Evolutionary conservation across 2,113 vertebrate genomes (phyloP).

Genomic region (Oxygymnocypris stewartii): DNA sequence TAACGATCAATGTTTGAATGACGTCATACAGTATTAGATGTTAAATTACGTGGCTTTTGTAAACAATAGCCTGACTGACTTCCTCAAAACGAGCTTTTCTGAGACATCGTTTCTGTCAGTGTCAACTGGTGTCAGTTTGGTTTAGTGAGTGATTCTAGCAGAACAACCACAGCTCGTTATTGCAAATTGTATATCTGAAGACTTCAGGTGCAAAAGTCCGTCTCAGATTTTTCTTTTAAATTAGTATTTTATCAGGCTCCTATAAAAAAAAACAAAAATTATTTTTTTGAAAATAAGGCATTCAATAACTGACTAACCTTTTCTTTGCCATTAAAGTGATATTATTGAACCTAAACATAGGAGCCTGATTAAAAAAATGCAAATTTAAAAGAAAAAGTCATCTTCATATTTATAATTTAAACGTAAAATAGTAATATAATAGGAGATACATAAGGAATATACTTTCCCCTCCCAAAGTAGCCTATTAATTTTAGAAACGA

Average conservation of each 20-base stretch:
- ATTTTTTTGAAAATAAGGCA: neutral
- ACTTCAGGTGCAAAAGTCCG: no score
- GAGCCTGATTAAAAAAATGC: neutral
- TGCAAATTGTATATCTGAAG: neutral
- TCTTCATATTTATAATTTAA: neutral
- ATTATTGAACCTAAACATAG: neutral
- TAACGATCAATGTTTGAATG: neutral
- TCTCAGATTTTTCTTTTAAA: neutral
- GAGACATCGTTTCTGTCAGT: neutral
- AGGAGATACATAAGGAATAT: neutral
- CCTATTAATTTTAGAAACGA: neutral
- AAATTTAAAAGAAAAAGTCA: neutral
- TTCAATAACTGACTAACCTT: neutral
- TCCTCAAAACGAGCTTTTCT: neutral
- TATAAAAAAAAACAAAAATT: no score
- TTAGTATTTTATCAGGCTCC: neutral
- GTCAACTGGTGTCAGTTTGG: neutral
- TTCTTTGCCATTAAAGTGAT: neutral
- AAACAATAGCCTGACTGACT: neutral
- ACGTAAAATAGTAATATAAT: neutral
- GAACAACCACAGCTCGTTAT: neutral
- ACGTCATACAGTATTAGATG: neutral
- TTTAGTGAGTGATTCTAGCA: neutral
- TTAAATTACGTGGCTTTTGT: neutral
- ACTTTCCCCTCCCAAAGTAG: neutral